A percentile compares a stretch with the other conserved stretches of the same genome.
phyloP scores from a whole-genome alignment of 1,140 invertebrate species.

The Caenorhabditis elegans region DNA sequence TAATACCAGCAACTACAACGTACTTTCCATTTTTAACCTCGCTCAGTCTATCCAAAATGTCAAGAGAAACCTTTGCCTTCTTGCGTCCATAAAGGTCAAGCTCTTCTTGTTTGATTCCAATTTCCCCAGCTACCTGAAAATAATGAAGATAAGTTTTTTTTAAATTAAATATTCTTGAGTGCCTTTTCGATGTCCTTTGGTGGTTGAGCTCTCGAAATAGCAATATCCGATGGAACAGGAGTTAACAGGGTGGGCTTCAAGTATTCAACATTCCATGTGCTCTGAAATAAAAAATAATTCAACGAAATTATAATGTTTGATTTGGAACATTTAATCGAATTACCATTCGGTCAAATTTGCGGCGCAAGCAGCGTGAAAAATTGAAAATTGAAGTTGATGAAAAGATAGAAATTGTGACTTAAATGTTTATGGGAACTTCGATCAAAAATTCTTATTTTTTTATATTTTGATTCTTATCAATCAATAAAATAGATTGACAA shows the following conservation, averaged over 20 bases:
- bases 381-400: background rate
- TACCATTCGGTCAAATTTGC: slow-evolving; percentile 4
- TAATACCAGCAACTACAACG: slow-evolving; percentile 92
- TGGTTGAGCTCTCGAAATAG: slow-evolving; percentile 57
- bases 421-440: background rate
- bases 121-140: slow-evolving; percentile 76
- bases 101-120: slow-evolving; percentile 80
- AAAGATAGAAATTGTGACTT: background rate
- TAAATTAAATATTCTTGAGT: background rate
- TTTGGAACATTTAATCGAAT: background rate
- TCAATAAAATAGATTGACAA: too few relatives aligned
- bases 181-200: slow-evolving; percentile 58
- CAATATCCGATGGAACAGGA: slow-evolving; percentile 62
- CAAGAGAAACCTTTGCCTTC: slow-evolving; percentile 90
- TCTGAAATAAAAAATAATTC: background rate
- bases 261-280: slow-evolving; percentile 41
- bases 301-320: background rate
- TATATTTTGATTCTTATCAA: background rate
- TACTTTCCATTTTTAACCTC: slow-evolving; percentile 81
- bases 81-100: slow-evolving; percentile 86
- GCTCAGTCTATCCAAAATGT: slow-evolving; percentile 77
- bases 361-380: background rate
- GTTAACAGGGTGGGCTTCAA: slow-evolving; percentile 33
- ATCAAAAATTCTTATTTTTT: background rate
- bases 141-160: background rate